Conservation (phyloP, 2,797 vertebrate species). For the Rousettus madagascariensis region DNA sequence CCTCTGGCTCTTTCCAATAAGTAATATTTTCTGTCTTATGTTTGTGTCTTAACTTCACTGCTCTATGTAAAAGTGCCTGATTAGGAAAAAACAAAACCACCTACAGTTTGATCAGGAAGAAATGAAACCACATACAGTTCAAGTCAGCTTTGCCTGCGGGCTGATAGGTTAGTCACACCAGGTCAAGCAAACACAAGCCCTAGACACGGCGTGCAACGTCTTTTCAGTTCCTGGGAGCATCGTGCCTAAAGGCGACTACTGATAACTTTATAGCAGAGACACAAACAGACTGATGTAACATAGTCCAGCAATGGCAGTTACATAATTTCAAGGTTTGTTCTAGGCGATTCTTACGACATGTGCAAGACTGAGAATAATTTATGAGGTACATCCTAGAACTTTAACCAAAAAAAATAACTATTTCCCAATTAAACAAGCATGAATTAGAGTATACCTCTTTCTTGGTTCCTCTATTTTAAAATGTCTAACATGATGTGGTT, state of each 20-base stretch:
- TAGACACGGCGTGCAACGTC: neutral
- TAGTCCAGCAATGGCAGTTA: neutral
- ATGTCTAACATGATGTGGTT: neutral
- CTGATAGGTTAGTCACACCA: neutral
- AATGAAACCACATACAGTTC: neutral
- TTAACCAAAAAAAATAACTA: neutral
- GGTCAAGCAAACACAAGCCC: neutral
- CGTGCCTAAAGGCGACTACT: neutral
- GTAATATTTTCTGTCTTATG: neutral
- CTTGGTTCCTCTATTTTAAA: neutral
- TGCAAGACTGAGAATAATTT: neutral
- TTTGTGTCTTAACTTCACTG: neutral
- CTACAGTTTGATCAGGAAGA: neutral
- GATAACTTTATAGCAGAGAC: neutral
- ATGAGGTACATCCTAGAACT: neutral
- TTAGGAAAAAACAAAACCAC: neutral
- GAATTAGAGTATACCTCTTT: neutral
- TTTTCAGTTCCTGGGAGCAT: neutral
- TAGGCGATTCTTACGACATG: neutral
- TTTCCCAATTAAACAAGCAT: neutral
- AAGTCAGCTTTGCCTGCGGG: neutral
- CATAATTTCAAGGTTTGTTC: neutral
- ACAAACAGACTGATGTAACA: neutral
- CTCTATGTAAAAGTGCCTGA: neutral
- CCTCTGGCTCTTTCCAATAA: neutral